A percentile compares a stretch with the other conserved stretches of the same genome.
phyloP scores from a whole-genome alignment of 2,888 invertebrate genomes.

The Tribolium freemani region DNA sequence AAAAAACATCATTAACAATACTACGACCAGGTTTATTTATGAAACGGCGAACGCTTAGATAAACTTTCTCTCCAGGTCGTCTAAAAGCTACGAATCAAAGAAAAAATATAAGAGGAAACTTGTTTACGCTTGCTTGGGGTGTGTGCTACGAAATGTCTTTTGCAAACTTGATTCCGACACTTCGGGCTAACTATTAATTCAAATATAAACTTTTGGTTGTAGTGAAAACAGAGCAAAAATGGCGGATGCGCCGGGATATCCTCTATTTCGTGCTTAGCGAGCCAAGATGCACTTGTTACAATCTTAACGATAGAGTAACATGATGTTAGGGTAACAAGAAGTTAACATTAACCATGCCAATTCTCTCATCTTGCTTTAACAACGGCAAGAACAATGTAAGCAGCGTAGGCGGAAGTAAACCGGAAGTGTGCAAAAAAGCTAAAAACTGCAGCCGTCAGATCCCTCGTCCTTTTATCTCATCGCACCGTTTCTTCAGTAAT shows the following conservation, averaged over 20 bases:
- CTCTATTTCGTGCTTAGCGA: not conserved
- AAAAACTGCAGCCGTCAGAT: constrained; percentile 28
- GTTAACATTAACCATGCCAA: constrained; percentile 18
- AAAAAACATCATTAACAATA: constrained; percentile 25
- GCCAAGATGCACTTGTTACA: not conserved
- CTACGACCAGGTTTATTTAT: constrained; percentile 19
- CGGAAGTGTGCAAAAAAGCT: constrained; percentile 15
- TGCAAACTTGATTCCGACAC: not conserved
- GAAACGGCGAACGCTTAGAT: constrained; percentile 10
- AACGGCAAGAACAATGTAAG: constrained; percentile 27
- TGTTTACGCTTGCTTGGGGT: not conserved
- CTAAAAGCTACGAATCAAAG: not conserved
- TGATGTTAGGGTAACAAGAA: not conserved
- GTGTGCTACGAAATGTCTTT: not conserved
- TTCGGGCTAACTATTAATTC: too few species aligned
- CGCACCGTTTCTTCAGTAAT: constrained; percentile 50
- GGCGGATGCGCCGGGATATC: not conserved
- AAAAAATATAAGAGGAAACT: not conserved
- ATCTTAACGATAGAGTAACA: not conserved
- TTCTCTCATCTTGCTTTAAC: constrained; percentile 22
- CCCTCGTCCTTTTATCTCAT: constrained; percentile 24
- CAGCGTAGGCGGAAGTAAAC: constrained; percentile 7
- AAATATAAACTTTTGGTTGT: too few species aligned
- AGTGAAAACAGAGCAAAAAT: not conserved
- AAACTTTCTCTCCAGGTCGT: not conserved